Base-by-base conservation (phyloP, 2,888 invertebrate genomes). In the Limnephilus auricula region DNA sequence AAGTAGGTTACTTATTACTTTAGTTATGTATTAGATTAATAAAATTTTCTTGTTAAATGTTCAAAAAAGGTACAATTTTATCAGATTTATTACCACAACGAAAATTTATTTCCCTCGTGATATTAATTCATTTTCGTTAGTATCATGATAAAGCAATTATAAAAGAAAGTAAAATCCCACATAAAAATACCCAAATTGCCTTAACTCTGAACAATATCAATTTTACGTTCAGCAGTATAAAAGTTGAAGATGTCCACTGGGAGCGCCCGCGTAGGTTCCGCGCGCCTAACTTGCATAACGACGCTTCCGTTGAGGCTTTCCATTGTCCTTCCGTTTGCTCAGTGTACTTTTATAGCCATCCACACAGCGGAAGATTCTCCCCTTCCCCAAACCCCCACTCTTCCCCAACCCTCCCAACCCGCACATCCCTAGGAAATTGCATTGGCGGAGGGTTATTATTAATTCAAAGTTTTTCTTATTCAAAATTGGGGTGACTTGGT, bases 271-370 rank as follows among this genome's bases (percentile, higher is more conserved):
- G 12, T 25, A 65, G 50, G 86, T 50, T 86, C 86, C 65, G 85
- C 85, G 85, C 85, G 85, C 90, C 85, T 90, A 88, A 92, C 90
- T 89, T 92, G 92, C 92, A 92, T 92, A 91, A 91, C 91, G 92
- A 84, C 89, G 86, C 92, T 91, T 91, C 91, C 90, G 90, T 79
- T 50, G 90, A 84, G 84, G 84, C 92, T 78, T 84, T 92, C 91
- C 37, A 88, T 91, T 91, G 90, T 92, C 92, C 89, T 92, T 90
- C 86, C 90, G 84, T 89, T 82, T 91, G 91, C 65, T 89, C 91
- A 32, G 91, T 85, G 89, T 83, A 91, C 91, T 91, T 91, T 91
- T 91, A 89, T 91, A 91, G 79, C 32, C 91, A 82, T 84, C 91
- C 89, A 65, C 86, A 32, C 50, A 31, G 89, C 80, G 65, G 50